Percentiles rank a stretch among this genome's conserved stretches.
Conservation (phyloP, 1,140 invertebrate species). For the Apis dorsata region DNA sequence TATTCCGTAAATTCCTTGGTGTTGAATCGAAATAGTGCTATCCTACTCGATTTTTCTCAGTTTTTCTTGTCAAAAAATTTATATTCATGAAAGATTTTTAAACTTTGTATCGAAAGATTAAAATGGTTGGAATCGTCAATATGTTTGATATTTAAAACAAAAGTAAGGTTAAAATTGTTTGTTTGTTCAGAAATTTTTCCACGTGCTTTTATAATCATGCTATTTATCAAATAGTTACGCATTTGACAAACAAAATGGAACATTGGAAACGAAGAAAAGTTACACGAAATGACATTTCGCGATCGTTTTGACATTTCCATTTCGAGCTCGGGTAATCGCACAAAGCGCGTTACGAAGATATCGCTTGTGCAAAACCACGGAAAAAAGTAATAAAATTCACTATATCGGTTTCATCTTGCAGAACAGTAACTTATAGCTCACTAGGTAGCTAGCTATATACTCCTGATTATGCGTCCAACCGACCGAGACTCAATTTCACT, state of each 20-base stretch:
- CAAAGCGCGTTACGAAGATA: constrained; percentile 10
- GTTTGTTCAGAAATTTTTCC: no score
- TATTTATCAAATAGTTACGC: no score
- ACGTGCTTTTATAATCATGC: no score
- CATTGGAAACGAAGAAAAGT: neutral
- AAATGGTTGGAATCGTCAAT: no score
- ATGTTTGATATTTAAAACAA: no score
- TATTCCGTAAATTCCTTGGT: no score
- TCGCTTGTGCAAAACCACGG: constrained; percentile 7
- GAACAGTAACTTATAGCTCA: constrained; percentile 3
- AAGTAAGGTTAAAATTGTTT: no score
- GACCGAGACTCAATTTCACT: constrained; percentile 52
- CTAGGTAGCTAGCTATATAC: constrained; percentile 17
- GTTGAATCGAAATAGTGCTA: no score
- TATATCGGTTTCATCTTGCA: constrained; percentile 35
- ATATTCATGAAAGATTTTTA: no score
- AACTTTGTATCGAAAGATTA: no score
- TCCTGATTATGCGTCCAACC: constrained; percentile 46
- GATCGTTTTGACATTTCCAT: constrained; percentile 63
- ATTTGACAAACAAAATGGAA: neutral
- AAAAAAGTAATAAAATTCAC: constrained; percentile 44
- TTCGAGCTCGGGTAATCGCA: constrained; percentile 5
- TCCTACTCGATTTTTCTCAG: no score
- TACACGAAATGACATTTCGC: constrained; percentile 35
- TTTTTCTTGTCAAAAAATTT: no score